These are phyloP conservation scores for Xiphophorus maculatus DNA, from an alignment of 2,113 vertebrate genomes.

Conservation along the genomic window DNA sequence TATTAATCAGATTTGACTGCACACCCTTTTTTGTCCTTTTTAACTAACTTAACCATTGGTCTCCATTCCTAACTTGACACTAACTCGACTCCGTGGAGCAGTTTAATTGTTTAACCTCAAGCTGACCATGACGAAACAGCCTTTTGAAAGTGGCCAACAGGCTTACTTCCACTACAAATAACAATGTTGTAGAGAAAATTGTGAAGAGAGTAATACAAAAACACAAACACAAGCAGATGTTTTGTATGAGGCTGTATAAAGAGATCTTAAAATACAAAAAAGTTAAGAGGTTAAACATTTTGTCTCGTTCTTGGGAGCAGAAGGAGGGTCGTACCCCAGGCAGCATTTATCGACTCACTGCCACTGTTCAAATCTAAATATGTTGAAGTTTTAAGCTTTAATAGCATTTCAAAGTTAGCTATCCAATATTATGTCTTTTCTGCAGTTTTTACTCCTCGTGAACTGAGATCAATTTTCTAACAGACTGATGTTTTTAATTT, in stretches of 20 bases:
- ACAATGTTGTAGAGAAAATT: constrained; percentile 19
- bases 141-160: constrained; percentile 52
- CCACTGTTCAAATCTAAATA: too few species aligned
- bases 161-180: constrained; percentile 56
- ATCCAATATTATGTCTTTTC: not conserved
- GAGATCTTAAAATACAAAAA: not conserved
- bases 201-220: not conserved
- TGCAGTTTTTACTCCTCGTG: not conserved
- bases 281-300: too few species aligned
- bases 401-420: too few species aligned
- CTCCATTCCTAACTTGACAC: constrained; percentile 59
- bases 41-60: constrained; percentile 40
- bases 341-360: too few species aligned
- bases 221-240: not conserved
- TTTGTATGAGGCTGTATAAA: not conserved
- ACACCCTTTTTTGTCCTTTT: constrained; percentile 3
- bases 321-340: too few species aligned
- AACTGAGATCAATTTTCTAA: not conserved
- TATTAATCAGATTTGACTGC: constrained; percentile 32
- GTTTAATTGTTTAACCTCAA: constrained; percentile 68
- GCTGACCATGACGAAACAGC: constrained; percentile 69
- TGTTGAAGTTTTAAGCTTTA: too few species aligned
- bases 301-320: too few species aligned
- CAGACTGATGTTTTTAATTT: not conserved
- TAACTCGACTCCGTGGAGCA: constrained; percentile 57